phyloP scores from a whole-genome alignment of 1,140 invertebrate genomes.

The Drosophila baimaii region DNA sequence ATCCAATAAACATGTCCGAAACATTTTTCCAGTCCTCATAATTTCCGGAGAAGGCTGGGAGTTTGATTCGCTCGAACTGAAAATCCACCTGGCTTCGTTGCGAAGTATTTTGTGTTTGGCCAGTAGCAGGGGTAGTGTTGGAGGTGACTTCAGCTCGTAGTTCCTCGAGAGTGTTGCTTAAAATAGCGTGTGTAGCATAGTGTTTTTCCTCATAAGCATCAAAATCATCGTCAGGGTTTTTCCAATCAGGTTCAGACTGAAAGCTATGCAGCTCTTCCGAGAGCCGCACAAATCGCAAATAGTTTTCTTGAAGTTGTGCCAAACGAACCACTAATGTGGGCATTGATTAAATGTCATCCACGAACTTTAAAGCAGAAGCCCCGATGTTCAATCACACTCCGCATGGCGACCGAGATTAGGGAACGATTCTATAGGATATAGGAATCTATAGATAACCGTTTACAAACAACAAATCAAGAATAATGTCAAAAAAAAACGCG shows the following conservation, averaged over 20 bases:
- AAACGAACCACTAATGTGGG: too few relatives aligned
- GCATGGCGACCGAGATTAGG: not conserved
- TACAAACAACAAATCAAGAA: not conserved
- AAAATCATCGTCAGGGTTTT: not conserved
- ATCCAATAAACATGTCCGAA: not conserved
- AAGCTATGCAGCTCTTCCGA: not conserved
- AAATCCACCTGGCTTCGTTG: conserved; percentile 2
- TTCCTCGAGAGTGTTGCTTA: not conserved
- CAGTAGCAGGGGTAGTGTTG: not conserved
- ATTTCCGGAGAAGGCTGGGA: not conserved
- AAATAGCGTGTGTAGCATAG: not conserved
- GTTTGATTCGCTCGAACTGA: conserved; percentile 9
- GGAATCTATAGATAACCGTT: not conserved
- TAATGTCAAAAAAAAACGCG: not conserved
- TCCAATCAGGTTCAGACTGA: not conserved
- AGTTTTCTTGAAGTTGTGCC: not conserved
- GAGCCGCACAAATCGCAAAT: not conserved
- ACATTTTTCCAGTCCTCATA: conserved; percentile 3
- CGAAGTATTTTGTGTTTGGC: not conserved
- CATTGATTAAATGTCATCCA: not conserved
- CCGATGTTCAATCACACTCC: not conserved
- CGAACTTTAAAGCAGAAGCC: not conserved
- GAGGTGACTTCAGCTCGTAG: not conserved
- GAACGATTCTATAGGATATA: not conserved
- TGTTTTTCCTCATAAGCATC: conserved; percentile 2